Percentiles rank a stretch among this genome's conserved stretches.
phyloP scores from a whole-genome alignment of 30 jellyfish, hydroid and myxozoan genomes.

The Morbakka virulenta region DNA sequence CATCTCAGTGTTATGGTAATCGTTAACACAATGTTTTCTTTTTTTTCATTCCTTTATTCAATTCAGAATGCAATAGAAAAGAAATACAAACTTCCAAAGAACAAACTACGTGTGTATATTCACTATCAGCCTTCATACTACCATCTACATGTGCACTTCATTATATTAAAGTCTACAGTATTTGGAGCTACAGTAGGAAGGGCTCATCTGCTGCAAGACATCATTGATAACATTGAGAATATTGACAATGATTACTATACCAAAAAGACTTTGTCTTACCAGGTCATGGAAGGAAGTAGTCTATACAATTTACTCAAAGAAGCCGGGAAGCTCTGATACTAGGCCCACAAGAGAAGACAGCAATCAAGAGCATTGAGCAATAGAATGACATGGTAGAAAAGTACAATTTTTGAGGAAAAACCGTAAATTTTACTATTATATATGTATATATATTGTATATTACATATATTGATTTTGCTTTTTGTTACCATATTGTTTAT shows the following conservation, averaged over 20 bases:
- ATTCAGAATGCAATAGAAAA: conserved; percentile 67
- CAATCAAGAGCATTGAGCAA: too few species aligned
- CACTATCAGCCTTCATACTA: conserved; percentile 94
- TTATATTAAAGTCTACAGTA: conserved; percentile 25
- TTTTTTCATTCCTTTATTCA: background rate
- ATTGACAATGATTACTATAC: conserved; percentile 59
- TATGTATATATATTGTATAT: too few species aligned
- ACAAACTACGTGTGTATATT: conserved; percentile 66
- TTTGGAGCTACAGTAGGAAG: conserved; percentile 61
- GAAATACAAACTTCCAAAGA: conserved; percentile 51
- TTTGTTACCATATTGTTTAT: too few species aligned
- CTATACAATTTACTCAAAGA: background rate
- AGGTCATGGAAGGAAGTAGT: too few species aligned
- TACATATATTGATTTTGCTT: too few species aligned
- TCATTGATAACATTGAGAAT: conserved; percentile 84
- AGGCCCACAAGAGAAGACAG: too few species aligned
- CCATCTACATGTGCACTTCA: conserved; percentile 90
- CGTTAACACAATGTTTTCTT: too few species aligned
- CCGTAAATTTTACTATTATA: too few species aligned
- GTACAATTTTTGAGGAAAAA: too few species aligned
- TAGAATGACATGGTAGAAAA: too few species aligned
- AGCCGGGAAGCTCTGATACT: background rate
- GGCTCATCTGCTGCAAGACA: conserved; percentile 73
- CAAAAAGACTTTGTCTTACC: conserved; percentile 57
- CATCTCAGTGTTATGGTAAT: too few species aligned